These are phyloP conservation scores for Cantharis rustica DNA, from an alignment of 2,888 invertebrate genomes.

Conservation along the genomic window DNA sequence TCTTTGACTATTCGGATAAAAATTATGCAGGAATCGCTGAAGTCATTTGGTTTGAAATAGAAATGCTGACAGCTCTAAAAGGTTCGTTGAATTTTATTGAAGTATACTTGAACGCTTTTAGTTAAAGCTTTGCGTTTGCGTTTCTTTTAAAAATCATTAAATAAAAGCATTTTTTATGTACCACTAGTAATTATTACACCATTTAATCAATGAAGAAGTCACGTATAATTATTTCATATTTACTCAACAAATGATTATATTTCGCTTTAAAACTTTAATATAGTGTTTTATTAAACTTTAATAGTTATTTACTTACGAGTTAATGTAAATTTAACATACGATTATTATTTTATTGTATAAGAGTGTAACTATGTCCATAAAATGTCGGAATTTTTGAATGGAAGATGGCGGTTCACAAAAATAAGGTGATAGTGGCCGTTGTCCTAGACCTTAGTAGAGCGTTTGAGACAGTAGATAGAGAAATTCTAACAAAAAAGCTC, in stretches of 20 bases:
- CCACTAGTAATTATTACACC: neutral
- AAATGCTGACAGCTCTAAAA: slow-evolving; percentile 12
- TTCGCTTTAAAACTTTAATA: neutral
- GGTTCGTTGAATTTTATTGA: slow-evolving; percentile 13
- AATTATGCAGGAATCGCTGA: slow-evolving; percentile 12
- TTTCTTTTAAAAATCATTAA: neutral
- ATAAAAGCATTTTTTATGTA: slow-evolving; percentile 5
- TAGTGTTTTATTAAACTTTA: too few species aligned
- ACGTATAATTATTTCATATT: neutral
- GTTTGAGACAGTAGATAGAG: too few species aligned
- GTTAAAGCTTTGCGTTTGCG: neutral
- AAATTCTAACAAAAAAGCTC: too few species aligned
- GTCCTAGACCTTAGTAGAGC: too few species aligned
- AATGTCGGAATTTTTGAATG: too few species aligned
- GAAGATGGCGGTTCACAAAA: too few species aligned
- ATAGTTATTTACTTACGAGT: too few species aligned
- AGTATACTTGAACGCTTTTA: slow-evolving; percentile 6
- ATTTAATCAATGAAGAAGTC: neutral
- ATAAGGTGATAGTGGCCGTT: too few species aligned
- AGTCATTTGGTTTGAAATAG: slow-evolving; percentile 14
- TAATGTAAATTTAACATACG: too few species aligned
- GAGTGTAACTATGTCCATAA: too few species aligned
- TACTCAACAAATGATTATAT: neutral
- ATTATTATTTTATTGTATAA: too few species aligned
- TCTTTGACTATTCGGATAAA: slow-evolving; percentile 10